Percentiles rank a stretch among this genome's conserved stretches.
Conservation (phyloP, 2,797 vertebrate genomes). For the Sebastes hubbsi region DNA sequence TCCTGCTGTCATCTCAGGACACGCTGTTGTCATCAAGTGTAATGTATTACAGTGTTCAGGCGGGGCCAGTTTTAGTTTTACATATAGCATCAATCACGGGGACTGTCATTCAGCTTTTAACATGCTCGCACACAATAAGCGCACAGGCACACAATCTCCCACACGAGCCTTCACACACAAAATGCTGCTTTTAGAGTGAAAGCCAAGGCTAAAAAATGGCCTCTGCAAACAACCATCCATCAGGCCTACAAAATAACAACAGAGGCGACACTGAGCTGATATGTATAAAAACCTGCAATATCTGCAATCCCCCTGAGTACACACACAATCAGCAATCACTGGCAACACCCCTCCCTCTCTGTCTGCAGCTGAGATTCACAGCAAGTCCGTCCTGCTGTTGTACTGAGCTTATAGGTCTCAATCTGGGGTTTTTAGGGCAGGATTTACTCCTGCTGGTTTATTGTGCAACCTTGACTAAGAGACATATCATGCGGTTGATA, state of each 20-base stretch:
- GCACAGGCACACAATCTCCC: not conserved
- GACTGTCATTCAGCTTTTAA: constrained; percentile 58
- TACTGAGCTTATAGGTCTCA: constrained; percentile 8
- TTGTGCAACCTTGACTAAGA: not conserved
- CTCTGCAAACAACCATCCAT: constrained; percentile 66
- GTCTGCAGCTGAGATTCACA: constrained; percentile 27
- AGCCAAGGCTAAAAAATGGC: constrained; percentile 64
- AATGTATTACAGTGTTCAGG: constrained; percentile 68
- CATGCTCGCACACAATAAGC: constrained; percentile 13
- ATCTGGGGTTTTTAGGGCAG: not conserved
- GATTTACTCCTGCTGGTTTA: not conserved
- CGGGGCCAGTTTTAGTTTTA: constrained; percentile 65
- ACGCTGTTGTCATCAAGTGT: constrained; percentile 46
- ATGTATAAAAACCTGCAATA: constrained; percentile 67
- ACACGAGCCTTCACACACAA: constrained; percentile 21
- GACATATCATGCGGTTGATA: not conserved
- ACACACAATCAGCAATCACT: constrained; percentile 60
- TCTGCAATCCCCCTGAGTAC: constrained; percentile 56
- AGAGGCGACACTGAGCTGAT: constrained; percentile 50
- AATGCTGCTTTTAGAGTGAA: constrained; percentile 50
- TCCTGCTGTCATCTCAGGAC: constrained; percentile 65
- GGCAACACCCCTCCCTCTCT: not conserved
- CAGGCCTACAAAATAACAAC: constrained; percentile 64
- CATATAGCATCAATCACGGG: constrained; percentile 71
- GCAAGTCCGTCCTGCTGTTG: not conserved